Base-by-base conservation (phyloP, 2,888 invertebrate genomes). In the Loripinus fragilis region DNA sequence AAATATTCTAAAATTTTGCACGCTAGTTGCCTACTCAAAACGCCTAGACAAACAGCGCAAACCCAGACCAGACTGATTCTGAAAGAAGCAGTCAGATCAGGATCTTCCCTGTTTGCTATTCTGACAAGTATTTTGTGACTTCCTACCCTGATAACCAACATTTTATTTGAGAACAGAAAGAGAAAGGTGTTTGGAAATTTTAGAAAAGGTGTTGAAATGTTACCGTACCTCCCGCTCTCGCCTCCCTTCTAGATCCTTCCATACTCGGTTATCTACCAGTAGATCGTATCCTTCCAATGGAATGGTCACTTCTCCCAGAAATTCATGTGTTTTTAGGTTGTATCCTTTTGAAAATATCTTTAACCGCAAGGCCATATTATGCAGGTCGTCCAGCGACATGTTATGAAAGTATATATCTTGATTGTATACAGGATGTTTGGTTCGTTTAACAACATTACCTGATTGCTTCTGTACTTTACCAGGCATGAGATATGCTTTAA, bases 401-500 rank as follows among this genome's bases (percentile, higher is more conserved):
- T 92, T 91, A 74, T 93, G 93, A 87, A 94, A 94, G 82, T 92
- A 93, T 82, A 94, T 93, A 76, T 93, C 93, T 88, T 94, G 89
- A 65, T 94, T 92, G 81, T 91, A 94, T 20, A 92, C 86, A 2
- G 94, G 94, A 82, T 93, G 89, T 20, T 91, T 73, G 10, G 93
- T 93, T 67, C 92, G 88, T 75, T 93, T 93, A 8, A 93, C 89
- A 15, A 93, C 90, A 52, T 92, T 90, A 7, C 90, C 88, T 12
- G 79, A 81, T 74, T 94, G 93, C 79, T 93, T 93, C 78, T 93
- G 94, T 38, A 90, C 72, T 81, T 94, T 94, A 35, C 93, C 92
- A n/a, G 94, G 94, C 85, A 93, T 91, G 17, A 94, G 89, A 80
- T 90, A 93, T 28, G 94, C 87, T 82, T 93, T 93, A 70, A 91